phyloP scores from a whole-genome alignment of 1,140 invertebrate genomes.

The Pogonomyrmex californicus region DNA sequence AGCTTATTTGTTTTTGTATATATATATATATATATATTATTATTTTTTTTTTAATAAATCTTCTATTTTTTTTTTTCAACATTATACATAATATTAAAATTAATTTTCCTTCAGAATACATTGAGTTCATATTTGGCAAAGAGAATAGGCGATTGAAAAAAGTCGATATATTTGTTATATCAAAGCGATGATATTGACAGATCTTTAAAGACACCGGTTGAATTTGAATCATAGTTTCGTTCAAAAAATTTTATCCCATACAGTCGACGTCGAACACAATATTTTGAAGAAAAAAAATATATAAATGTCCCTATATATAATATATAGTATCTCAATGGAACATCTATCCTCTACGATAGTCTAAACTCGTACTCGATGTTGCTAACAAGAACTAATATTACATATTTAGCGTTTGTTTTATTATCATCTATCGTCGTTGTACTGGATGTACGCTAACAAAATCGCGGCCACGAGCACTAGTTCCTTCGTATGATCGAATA shows the following conservation, averaged over 20 bases:
- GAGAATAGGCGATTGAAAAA: conserved; percentile 7
- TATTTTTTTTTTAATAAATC: neutral
- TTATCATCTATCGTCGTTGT: conserved; percentile 37
- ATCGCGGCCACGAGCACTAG: neutral
- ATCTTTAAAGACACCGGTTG: neutral
- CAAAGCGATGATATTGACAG: neutral
- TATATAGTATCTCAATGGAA: conserved; percentile 13
- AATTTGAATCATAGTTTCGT: neutral
- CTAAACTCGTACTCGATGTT: conserved; percentile 27
- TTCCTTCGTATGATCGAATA: conserved; percentile 10
- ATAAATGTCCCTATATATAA: conserved; percentile 18
- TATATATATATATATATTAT: neutral
- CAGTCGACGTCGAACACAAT: conserved; percentile 15
- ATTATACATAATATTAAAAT: neutral
- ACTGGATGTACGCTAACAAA: conserved; percentile 30
- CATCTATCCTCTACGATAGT: conserved; percentile 27
- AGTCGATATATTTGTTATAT: neutral
- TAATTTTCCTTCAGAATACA: neutral
- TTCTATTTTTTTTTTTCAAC: neutral
- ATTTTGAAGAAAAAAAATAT: conserved; percentile 28
- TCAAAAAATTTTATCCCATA: conserved; percentile 1
- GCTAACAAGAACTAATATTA: conserved; percentile 47
- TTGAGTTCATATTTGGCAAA: neutral
- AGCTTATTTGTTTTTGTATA: neutral
- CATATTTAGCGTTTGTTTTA: conserved; percentile 42